Evolutionary conservation across 2,797 vertebrate species (phyloP).

Genomic region (Hydrolagus colliei): DNA sequence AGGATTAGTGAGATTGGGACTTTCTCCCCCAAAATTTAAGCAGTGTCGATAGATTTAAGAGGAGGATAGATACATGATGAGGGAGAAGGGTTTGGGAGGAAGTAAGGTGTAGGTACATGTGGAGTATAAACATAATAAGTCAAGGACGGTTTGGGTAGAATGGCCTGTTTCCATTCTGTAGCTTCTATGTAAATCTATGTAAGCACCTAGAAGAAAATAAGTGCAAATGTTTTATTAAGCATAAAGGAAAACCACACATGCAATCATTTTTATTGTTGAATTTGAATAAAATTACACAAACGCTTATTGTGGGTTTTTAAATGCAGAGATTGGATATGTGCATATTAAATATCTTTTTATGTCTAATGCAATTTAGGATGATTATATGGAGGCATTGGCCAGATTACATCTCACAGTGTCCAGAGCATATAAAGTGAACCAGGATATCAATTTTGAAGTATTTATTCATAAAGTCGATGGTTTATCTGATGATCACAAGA

Average conservation of each 20-base stretch:
- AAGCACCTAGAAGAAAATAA: background rate
- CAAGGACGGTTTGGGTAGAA: too few species aligned
- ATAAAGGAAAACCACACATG: background rate
- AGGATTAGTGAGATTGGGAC: too few species aligned
- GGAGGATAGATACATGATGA: too few species aligned
- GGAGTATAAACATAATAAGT: too few species aligned
- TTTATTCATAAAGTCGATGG: conserved; percentile 94
- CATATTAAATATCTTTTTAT: conserved; percentile 1
- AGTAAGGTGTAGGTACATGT: too few species aligned
- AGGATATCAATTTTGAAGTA: conserved; percentile 88
- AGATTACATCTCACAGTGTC: conserved; percentile 85
- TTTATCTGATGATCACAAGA: conserved; percentile 87
- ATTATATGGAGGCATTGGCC: conserved; percentile 84
- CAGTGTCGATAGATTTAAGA: too few species aligned
- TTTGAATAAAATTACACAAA: background rate
- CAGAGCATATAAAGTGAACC: conserved; percentile 84
- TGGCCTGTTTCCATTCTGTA: too few species aligned
- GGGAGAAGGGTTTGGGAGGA: too few species aligned
- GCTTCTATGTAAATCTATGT: too few species aligned
- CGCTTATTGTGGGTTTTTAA: too few species aligned
- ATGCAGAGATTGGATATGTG: background rate
- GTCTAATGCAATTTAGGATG: conserved; percentile 58
- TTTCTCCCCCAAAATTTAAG: too few species aligned
- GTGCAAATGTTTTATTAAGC: background rate
- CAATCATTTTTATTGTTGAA: background rate